phyloP scores from a whole-genome alignment of 2,888 invertebrate species.

The Drosophila incognita region DNA sequence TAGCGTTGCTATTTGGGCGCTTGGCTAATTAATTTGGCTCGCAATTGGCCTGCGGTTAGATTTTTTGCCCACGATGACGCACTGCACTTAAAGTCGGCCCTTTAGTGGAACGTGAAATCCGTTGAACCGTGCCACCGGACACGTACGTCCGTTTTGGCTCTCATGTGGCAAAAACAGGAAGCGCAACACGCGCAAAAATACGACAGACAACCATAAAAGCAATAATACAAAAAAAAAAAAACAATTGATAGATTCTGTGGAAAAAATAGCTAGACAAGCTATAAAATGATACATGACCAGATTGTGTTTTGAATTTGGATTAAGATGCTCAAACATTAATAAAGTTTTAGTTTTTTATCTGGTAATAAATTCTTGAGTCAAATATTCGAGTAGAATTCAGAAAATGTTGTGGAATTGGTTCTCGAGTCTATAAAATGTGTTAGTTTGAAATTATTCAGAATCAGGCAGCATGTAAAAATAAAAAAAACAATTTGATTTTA shows the following conservation, averaged over 20 bases:
- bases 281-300: neutral
- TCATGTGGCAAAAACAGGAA: conserved; percentile 51
- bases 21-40: conserved; percentile 49
- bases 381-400: neutral
- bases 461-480: neutral
- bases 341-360: neutral
- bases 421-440: neutral
- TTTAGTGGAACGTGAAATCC: conserved; percentile 39
- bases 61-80: conserved; percentile 38
- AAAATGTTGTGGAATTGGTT: neutral
- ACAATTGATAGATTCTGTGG: conserved; percentile 48
- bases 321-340: neutral
- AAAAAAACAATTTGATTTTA: neutral
- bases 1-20: conserved; percentile 20
- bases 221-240: neutral
- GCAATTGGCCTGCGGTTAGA: conserved; percentile 26
- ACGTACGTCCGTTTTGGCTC: conserved; percentile 42
- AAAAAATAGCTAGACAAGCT: neutral
- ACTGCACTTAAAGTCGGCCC: conserved; percentile 41
- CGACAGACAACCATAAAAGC: conserved; percentile 27
- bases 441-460: neutral
- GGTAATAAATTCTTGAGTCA: neutral
- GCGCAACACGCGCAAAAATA: conserved; percentile 51
- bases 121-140: conserved; percentile 38
- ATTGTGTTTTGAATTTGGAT: neutral